phyloP scores from a whole-genome alignment of 2,888 invertebrate genomes.

The Chloroclysta siterata region DNA sequence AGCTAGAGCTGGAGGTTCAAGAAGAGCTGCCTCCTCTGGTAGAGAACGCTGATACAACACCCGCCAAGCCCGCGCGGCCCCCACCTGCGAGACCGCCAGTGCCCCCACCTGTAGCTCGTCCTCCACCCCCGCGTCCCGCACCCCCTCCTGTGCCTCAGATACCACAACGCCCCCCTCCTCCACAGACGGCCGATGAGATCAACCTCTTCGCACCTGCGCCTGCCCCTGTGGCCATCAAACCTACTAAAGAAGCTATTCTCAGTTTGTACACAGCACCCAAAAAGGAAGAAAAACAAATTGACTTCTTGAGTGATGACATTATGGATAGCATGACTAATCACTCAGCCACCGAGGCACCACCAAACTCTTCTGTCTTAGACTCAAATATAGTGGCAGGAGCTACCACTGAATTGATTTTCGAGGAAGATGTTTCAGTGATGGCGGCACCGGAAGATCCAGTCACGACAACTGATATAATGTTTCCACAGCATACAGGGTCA shows the following conservation, averaged over 20 bases:
- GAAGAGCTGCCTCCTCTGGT: conserved; percentile 44
- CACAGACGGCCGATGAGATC: conserved; percentile 69
- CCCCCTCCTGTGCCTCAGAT: conserved; percentile 74
- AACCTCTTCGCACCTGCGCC: conserved; percentile 85
- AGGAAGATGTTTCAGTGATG: conserved; percentile 15
- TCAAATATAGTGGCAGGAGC: conserved; percentile 42
- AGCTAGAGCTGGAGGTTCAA: conserved; percentile 46
- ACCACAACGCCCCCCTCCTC: conserved; percentile 47
- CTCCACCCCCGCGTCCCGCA: conserved; percentile 79
- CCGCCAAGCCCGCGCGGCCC: conserved; percentile 55
- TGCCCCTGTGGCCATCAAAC: conserved; percentile 75
- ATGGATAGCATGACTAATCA: conserved; percentile 62
- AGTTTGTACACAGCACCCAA: conserved; percentile 83
- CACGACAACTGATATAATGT: conserved; percentile 27
- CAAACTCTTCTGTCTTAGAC: conserved; percentile 19
- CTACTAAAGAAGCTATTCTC: conserved; percentile 85
- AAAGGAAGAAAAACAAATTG: conserved; percentile 76
- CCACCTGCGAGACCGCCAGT: conserved; percentile 55
- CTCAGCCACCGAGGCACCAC: conserved; percentile 41
- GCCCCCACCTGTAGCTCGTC: conserved; percentile 74
- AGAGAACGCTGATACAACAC: conserved; percentile 52
- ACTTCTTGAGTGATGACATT: conserved; percentile 86
- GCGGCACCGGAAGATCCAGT: conserved; percentile 22
- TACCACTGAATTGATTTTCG: conserved; percentile 25
- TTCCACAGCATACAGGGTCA: conserved; percentile 21